Percentiles rank a stretch among this genome's conserved stretches.
phyloP scores from a whole-genome alignment of 2,797 vertebrate genomes.

The Rhinophrynus dorsalis region DNA sequence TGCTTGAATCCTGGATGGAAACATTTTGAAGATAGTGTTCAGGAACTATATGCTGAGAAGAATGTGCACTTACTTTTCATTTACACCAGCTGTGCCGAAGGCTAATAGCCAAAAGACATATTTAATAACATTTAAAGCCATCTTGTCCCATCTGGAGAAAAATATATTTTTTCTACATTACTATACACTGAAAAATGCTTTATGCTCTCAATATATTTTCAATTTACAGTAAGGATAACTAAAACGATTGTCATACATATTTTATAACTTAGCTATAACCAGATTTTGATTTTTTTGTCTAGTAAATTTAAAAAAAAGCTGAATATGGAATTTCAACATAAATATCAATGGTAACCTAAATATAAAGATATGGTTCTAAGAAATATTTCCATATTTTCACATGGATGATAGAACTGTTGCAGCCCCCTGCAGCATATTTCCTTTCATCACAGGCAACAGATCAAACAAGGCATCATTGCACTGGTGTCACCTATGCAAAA shows the following conservation, averaged over 20 bases:
- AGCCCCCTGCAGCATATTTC: too few species aligned
- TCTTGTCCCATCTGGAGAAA: background rate
- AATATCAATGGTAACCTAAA: too few species aligned
- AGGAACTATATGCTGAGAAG: background rate
- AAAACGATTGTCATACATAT: conserved; percentile 51
- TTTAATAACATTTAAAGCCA: conserved; percentile 46
- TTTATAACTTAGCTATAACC: conserved; percentile 59
- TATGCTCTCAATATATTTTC: conserved; percentile 62
- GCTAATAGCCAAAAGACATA: conserved; percentile 16
- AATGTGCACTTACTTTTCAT: conserved; percentile 9
- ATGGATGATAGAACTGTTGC: too few species aligned
- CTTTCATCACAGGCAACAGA: too few species aligned
- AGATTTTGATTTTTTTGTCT: conserved; percentile 56
- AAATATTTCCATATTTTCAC: too few species aligned
- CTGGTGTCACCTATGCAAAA: too few species aligned
- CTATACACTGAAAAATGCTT: conserved; percentile 57
- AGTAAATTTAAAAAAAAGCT: conserved; percentile 20
- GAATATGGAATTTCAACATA: background rate
- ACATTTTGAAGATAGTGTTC: background rate
- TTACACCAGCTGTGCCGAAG: conserved; percentile 24
- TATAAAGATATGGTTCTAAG: too few species aligned
- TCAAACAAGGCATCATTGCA: too few species aligned
- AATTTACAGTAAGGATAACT: conserved; percentile 52
- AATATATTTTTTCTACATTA: conserved; percentile 46
- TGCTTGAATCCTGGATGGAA: too few species aligned